Conservation (phyloP, 2,888 invertebrate species). For the Mesorhabditis spiculigera region DNA sequence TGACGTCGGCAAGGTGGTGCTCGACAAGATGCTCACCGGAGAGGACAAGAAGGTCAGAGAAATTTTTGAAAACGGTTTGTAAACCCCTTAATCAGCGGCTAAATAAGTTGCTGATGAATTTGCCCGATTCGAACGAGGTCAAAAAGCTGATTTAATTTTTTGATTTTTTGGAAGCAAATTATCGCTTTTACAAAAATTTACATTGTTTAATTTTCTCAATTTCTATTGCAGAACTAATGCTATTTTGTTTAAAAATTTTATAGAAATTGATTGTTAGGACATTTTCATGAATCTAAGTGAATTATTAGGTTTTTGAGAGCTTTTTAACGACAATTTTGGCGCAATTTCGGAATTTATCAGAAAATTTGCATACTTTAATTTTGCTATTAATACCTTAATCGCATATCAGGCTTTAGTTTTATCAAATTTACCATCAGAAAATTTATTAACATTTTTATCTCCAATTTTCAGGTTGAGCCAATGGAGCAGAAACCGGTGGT, state of each 20-base stretch:
- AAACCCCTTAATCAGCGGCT: no score
- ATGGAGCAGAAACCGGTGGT: not conserved
- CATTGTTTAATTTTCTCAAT: not conserved
- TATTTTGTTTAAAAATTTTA: no score
- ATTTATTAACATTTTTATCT: not conserved
- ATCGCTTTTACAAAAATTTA: not conserved
- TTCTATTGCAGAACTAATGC: not conserved
- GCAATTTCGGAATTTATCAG: no score
- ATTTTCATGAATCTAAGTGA: no score
- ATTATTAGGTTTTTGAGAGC: not conserved
- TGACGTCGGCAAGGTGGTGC: conserved; percentile 49
- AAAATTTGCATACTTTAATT: no score
- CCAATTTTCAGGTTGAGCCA: conserved; percentile 4
- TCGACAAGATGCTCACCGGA: conserved; percentile 53
- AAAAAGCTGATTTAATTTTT: no score
- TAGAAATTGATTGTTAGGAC: no score
- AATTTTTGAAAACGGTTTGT: no score
- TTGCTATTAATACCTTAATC: no score
- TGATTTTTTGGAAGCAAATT: not conserved
- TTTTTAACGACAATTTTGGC: not conserved
- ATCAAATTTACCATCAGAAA: not conserved
- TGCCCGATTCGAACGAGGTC: no score
- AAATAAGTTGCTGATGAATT: no score
- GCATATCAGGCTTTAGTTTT: not conserved
- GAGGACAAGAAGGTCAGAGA: conserved; percentile 42